Evolutionary conservation across 2,797 vertebrate species (phyloP).

Genomic region (Thripadectes ignobilis): DNA sequence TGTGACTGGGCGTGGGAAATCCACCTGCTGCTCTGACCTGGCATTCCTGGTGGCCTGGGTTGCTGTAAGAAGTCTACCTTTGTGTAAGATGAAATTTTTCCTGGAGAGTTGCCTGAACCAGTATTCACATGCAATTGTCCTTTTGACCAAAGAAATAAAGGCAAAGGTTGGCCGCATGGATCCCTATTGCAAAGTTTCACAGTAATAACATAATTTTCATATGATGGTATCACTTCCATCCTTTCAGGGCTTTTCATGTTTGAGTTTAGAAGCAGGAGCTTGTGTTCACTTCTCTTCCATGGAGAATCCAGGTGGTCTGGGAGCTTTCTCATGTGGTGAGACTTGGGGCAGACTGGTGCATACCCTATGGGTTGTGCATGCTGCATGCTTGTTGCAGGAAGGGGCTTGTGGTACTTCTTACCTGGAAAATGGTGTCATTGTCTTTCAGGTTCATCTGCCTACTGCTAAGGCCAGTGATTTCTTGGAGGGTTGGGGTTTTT

Average conservation of each 20-base stretch:
- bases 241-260: background rate
- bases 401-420: background rate
- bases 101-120: background rate
- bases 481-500: background rate
- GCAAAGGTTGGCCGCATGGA: background rate
- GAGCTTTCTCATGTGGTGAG: background rate
- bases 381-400: background rate
- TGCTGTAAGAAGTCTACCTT: background rate
- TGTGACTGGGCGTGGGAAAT: background rate
- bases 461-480: background rate
- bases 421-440: background rate
- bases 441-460: background rate
- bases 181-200: background rate
- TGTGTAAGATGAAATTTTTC: background rate
- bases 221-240: background rate
- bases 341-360: background rate
- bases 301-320: background rate
- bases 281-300: rapidly evolving
- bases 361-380: background rate
- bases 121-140: background rate
- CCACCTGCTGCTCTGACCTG: background rate
- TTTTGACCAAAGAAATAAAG: background rate
- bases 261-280: background rate
- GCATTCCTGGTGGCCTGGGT: background rate
- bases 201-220: background rate